A percentile compares a stretch with the other conserved stretches of the same genome.
phyloP scores from a whole-genome alignment of 2,797 vertebrate species.

The Tolypeutes matacus region DNA sequence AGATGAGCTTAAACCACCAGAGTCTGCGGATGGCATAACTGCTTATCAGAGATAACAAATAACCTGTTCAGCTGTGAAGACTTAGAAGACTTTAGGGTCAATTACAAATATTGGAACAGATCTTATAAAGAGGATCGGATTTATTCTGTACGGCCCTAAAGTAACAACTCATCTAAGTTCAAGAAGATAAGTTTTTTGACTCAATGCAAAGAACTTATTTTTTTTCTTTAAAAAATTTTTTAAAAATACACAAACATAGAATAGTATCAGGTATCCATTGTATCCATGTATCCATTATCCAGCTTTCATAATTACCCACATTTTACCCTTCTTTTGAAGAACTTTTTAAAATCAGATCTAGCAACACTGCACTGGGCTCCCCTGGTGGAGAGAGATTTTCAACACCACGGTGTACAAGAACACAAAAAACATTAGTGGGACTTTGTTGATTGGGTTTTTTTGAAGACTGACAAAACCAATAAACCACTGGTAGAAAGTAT shows the following conservation, averaged over 20 bases:
- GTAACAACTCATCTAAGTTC: background rate
- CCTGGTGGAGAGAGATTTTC: background rate
- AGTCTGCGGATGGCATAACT: background rate
- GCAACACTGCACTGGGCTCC: background rate
- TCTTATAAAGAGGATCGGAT: background rate
- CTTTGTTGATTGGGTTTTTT: too few relatives aligned
- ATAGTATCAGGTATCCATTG: background rate
- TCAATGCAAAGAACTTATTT: background rate
- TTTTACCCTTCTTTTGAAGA: background rate
- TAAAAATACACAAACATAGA: slow-evolving; percentile 16
- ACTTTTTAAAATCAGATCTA: background rate
- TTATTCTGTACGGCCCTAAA: background rate
- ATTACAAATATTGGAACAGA: background rate
- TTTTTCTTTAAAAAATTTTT: background rate
- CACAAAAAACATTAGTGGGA: background rate
- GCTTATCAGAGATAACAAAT: background rate
- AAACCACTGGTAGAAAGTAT: too few relatives aligned
- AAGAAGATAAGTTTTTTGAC: background rate
- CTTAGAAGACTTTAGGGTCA: background rate
- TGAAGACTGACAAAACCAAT: too few relatives aligned
- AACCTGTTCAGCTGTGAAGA: background rate
- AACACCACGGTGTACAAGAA: background rate
- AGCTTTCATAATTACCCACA: background rate
- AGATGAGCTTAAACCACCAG: background rate
- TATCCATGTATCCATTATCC: background rate